Evolutionary conservation across 2,888 invertebrate genomes (phyloP).

Genomic region (Pinctada fucata): DNA sequence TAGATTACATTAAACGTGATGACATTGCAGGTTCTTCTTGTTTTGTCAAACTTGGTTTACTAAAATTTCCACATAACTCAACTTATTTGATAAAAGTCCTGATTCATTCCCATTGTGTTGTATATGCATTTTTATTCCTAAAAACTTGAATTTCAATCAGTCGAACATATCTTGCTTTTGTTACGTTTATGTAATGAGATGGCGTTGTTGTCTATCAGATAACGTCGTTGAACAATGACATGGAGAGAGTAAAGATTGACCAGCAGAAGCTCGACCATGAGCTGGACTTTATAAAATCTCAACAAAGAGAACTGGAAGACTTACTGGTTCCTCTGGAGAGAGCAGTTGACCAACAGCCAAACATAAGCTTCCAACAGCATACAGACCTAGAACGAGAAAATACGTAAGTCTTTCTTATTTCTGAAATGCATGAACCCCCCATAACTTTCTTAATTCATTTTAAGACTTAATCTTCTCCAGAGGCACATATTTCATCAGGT

Average conservation of each 20-base stretch:
- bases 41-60: too few species aligned
- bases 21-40: too few species aligned
- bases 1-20: too few species aligned
- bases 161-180: too few species aligned
- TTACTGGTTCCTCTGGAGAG: slow-evolving; percentile 91
- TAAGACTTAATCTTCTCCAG: background rate
- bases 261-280: slow-evolving; percentile 94
- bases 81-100: too few species aligned
- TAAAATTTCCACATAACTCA: too few species aligned
- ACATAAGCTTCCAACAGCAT: slow-evolving; percentile 75
- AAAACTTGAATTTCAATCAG: too few species aligned
- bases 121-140: too few species aligned
- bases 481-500: background rate
- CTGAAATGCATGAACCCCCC: too few species aligned
- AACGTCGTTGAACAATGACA: slow-evolving; percentile 88
- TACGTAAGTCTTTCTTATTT: slow-evolving; percentile 80
- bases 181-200: too few species aligned
- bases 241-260: slow-evolving; percentile 92
- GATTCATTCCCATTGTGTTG: too few species aligned
- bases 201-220: slow-evolving; percentile 80
- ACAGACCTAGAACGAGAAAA: slow-evolving; percentile 93
- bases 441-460: background rate
- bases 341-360: slow-evolving; percentile 79
- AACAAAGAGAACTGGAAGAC: slow-evolving; percentile 94
- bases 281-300: slow-evolving; percentile 92